phyloP scores from a whole-genome alignment of 2,113 vertebrate genomes.

The Chauna torquata region DNA sequence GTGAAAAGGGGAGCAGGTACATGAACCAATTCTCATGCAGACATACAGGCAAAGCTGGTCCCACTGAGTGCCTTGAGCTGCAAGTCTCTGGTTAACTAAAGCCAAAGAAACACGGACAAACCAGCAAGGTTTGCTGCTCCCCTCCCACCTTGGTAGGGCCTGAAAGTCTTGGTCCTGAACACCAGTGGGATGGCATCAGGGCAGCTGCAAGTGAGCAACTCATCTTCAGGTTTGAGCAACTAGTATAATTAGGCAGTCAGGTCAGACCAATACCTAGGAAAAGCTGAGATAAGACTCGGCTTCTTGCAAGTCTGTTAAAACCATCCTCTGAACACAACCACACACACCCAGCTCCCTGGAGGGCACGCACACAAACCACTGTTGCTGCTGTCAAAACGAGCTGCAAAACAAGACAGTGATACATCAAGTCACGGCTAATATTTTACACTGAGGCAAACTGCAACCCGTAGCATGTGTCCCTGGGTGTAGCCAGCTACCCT shows the following conservation, averaged over 20 bases:
- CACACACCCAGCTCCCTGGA: background rate
- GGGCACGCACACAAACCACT: fast-evolving
- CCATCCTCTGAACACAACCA: background rate
- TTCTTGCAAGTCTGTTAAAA: background rate
- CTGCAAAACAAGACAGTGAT: background rate
- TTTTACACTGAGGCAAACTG: background rate
- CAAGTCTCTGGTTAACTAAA: background rate
- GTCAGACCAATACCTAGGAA: background rate
- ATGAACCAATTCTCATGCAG: background rate
- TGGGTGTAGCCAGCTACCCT: background rate
- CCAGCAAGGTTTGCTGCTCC: background rate
- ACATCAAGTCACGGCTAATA: background rate
- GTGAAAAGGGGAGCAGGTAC: background rate
- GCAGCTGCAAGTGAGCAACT: background rate
- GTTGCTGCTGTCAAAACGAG: background rate
- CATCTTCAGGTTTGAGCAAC: background rate
- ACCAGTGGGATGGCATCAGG: background rate
- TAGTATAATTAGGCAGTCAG: fast-evolving
- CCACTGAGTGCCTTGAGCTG: background rate
- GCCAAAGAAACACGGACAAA: background rate
- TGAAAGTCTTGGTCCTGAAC: fast-evolving
- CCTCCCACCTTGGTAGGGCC: background rate
- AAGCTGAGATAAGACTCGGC: background rate
- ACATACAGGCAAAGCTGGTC: background rate
- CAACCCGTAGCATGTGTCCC: background rate